These are phyloP conservation scores for Eupithecia subfuscata DNA, from an alignment of 2,888 invertebrate genomes.

Conservation along the genomic window DNA sequence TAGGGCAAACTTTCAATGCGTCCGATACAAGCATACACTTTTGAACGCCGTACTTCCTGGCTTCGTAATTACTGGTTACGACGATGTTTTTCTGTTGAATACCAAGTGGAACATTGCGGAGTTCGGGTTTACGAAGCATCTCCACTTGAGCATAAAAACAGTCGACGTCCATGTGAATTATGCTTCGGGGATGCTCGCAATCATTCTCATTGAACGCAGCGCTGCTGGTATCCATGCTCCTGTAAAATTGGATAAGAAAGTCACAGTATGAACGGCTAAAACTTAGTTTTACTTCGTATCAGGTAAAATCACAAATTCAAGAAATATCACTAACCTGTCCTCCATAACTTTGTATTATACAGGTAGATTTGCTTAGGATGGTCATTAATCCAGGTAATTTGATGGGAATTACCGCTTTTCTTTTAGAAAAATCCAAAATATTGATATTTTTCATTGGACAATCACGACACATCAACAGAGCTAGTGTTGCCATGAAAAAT, in stretches of 20 bases:
- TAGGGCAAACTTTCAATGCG: slow-evolving; percentile 89
- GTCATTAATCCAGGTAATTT: slow-evolving; percentile 65
- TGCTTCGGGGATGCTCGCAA: slow-evolving; percentile 86
- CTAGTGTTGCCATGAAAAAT: slow-evolving; percentile 64
- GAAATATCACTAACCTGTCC: slow-evolving; percentile 70
- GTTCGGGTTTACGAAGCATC: slow-evolving; percentile 88
- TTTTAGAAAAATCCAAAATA: slow-evolving; percentile 80
- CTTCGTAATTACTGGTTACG: slow-evolving; percentile 93
- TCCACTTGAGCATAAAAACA: slow-evolving; percentile 95
- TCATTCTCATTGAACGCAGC: slow-evolving; percentile 69
- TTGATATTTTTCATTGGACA: slow-evolving; percentile 78
- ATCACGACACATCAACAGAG: slow-evolving; percentile 84
- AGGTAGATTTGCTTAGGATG: slow-evolving; percentile 63
- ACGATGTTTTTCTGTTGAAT: slow-evolving; percentile 93
- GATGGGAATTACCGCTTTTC: slow-evolving; percentile 69
- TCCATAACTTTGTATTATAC: slow-evolving; percentile 73
- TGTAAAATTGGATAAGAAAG: slow-evolving; percentile 69
- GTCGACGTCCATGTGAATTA: slow-evolving; percentile 92
- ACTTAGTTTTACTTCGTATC: slow-evolving; percentile 72
- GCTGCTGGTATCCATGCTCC: slow-evolving; percentile 80
- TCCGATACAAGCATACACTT: slow-evolving; percentile 92
- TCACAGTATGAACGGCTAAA: slow-evolving; percentile 72
- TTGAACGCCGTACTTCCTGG: slow-evolving; percentile 88
- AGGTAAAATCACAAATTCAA: slow-evolving; percentile 57
- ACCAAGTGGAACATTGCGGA: slow-evolving; percentile 88